Base-by-base conservation (phyloP, 1,140 invertebrate species). In the Drepana arcuata region DNA sequence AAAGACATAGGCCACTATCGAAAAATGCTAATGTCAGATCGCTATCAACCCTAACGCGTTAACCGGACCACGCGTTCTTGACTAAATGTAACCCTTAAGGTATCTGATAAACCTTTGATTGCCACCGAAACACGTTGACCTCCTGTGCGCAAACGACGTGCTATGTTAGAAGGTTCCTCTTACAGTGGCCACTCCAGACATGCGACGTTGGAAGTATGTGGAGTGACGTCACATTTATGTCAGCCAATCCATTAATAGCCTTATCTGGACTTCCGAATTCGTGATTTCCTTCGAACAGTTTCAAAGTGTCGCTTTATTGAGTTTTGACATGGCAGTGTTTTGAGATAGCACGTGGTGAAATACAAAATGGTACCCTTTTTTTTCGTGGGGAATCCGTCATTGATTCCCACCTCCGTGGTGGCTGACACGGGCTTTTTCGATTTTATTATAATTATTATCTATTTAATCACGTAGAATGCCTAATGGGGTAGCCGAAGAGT, bases 141-240 rank as follows among this genome's bases (percentile, higher is more conserved):
- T 34, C 2, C 36, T 32, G 18, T 4, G 9, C 4, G 9, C 18
- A 21, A 11, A 15, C 6, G 1, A 16, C 14, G 9, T 28, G 18
- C 14, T 14, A 15, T 10, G 12, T 23, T 9, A 14, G 10, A 31
- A 14, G 34, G 62, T 16, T 64, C 61, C 18, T n/a, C 2, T 26
- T 50, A 47, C 15, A 38, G 14, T 62, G 58, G 72, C 15, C 31
- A 27, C 7, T 16, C 18, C 14, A 12, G 53, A 56, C 71, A 77
- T 75, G 73, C 73, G 65, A 74, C 59, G 59, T 41, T 58, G 70
- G 66, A 81, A 78, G 77, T 78, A 78, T 81, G 77, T 78, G 69
- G 48, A 65, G 62, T 77, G 77, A 81, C 77, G 77, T 77, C 71
- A 78, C 77, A 73, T 79, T 79, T 77, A 77, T 81, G 74, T 79